Evolutionary conservation across 2,888 invertebrate genomes (phyloP), one percentile per base, ranked within the genome.

Genomic region (Malthinus seriepunctatus): DNA sequence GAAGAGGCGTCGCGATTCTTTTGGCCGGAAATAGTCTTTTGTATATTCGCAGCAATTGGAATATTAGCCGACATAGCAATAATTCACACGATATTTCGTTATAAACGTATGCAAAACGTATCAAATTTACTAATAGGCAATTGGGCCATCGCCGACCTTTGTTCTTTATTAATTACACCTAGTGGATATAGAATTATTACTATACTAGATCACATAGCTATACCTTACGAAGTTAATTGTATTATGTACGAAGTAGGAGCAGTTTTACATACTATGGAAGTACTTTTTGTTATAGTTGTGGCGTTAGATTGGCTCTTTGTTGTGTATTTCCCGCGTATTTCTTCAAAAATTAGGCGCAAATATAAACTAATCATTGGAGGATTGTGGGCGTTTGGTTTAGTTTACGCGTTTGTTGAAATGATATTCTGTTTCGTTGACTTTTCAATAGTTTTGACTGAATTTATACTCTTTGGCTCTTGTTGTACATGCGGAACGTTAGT

Each of bases 61-160:
- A 12, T 60, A 23, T 35, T 42, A 3, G 55, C 59, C 8, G 39
- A 60, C 32, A 8, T 47, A 5, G 34, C 35, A 5, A 60, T 60
- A 39, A 51, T 54, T 11, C 54, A 54, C 12, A 46, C 46, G 1
- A 50, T 56, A 8, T 56, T 53, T 34, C 31, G 48, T 2, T 61
- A 52, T 32, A 56, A 49, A 46, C 34, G 46, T n/a, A 38, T 61
- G 50, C 37, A 42, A 3, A 50, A 34, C 8, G 35, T 48, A 11
- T 11, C 53, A 1, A 56, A 61, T 8, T 50, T 56, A 9, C 52
- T 50, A 9, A 53, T 61, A 9, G 53, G 46, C 8, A 56, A 56
- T 14, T 61, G 60, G 60, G 60, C 60, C 4, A 35, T 61, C 7
- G 35, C 45, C 5, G 42, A 61, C 11, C 11, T 42, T 2, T 46